phyloP scores from a whole-genome alignment of 2,888 invertebrate species.

The Athrips mouffetella region DNA sequence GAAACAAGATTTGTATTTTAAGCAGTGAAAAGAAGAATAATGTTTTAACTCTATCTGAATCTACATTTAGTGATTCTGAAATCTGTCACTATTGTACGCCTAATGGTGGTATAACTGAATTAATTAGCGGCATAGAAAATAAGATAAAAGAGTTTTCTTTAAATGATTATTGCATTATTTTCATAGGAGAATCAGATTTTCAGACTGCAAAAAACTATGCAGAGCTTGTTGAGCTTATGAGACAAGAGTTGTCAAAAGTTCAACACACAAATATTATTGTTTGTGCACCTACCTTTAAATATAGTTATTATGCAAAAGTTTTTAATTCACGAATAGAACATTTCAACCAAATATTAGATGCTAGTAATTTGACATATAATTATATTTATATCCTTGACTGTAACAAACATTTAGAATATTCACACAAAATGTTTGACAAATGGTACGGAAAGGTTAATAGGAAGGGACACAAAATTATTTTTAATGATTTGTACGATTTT shows the following conservation, averaged over 20 bases:
- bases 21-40: not conserved
- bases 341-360: not conserved
- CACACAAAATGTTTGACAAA: not conserved
- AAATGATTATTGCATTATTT: not conserved
- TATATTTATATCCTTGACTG: not conserved
- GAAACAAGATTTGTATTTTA: not conserved
- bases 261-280: not conserved
- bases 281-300: constrained; percentile 1
- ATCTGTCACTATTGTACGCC: not conserved
- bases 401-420: not conserved
- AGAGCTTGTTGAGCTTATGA: not conserved
- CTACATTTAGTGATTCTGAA: not conserved
- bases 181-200: not conserved
- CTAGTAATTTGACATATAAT: not conserved
- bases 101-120: not conserved
- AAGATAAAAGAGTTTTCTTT: not conserved
- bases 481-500: not conserved
- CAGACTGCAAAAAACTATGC: not conserved
- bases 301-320: not conserved
- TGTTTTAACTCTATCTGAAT: not conserved
- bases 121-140: not conserved
- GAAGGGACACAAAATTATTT: not conserved
- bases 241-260: not conserved
- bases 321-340: not conserved
- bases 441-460: not conserved